A percentile compares a stretch with the other conserved stretches of the same genome.
These are phyloP conservation scores for Anoplolepis gracilipes DNA, from an alignment of 1,140 invertebrate genomes.

Conservation along the genomic window DNA sequence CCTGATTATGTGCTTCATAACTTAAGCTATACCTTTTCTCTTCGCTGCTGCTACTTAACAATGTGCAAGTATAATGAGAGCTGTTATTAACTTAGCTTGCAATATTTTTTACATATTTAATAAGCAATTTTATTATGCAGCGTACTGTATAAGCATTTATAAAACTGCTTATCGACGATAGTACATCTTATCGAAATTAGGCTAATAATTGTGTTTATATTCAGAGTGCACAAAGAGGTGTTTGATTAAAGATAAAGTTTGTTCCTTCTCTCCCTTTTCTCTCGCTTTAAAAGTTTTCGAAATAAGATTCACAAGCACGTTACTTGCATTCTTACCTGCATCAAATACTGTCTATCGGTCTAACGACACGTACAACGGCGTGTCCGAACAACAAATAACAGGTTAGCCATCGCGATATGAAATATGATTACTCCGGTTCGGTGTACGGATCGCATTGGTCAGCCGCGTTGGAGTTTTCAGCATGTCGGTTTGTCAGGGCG, in stretches of 20 bases:
- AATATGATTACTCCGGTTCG: slow-evolving; percentile 77
- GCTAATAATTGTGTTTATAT: slow-evolving; percentile 1
- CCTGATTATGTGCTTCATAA: slow-evolving; percentile 23
- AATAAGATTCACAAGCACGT: slow-evolving; percentile 14
- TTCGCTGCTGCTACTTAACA: slow-evolving; percentile 35
- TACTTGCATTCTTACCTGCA: slow-evolving; percentile 15
- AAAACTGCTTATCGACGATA: slow-evolving; percentile 17
- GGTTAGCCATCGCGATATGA: slow-evolving; percentile 70
- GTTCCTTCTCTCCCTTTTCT: background rate
- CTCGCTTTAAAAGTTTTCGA: background rate
- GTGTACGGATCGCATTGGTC: slow-evolving; percentile 74
- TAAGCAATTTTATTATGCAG: slow-evolving; percentile 49
- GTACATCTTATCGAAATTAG: background rate
- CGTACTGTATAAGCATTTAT: slow-evolving; percentile 47
- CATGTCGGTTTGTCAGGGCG: slow-evolving; percentile 70
- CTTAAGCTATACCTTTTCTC: slow-evolving; percentile 23
- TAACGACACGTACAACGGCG: slow-evolving; percentile 31
- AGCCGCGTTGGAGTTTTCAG: slow-evolving; percentile 72
- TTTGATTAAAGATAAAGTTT: slow-evolving; percentile 17
- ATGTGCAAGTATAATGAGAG: slow-evolving; percentile 49
- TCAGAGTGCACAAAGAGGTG: background rate
- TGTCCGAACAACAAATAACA: slow-evolving; percentile 66
- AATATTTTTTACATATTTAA: slow-evolving; percentile 55
- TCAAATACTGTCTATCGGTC: slow-evolving; percentile 45
- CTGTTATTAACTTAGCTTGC: slow-evolving; percentile 42